A percentile compares a stretch with the other conserved stretches of the same genome.
These are phyloP conservation scores for Bothrops jararaca DNA, from an alignment of 2,113 vertebrate genomes.

Conservation along the genomic window DNA sequence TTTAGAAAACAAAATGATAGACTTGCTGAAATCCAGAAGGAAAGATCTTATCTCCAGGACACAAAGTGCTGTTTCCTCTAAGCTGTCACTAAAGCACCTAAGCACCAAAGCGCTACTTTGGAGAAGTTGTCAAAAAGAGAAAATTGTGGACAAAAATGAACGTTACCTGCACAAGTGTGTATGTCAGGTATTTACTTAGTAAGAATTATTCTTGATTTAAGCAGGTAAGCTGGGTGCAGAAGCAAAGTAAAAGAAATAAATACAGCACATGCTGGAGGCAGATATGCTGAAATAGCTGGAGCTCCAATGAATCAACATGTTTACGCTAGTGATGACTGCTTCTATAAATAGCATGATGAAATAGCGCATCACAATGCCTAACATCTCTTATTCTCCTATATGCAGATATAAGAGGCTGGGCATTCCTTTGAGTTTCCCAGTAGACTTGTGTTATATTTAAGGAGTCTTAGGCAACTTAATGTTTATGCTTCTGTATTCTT, in stretches of 20 bases:
- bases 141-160: background rate
- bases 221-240: background rate
- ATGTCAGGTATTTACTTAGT: background rate
- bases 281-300: slow-evolving; percentile 15
- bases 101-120: background rate
- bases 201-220: background rate
- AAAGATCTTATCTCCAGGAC: background rate
- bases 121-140: background rate
- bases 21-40: background rate
- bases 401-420: background rate
- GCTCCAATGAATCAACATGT: slow-evolving; percentile 4
- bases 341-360: slow-evolving; percentile 20
- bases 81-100: background rate
- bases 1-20: background rate
- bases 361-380: background rate
- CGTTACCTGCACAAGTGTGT: background rate
- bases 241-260: slow-evolving; percentile 6
- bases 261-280: slow-evolving; percentile 3
- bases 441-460: background rate
- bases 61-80: background rate
- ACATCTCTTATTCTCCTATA: background rate
- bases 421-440: background rate
- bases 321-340: background rate
- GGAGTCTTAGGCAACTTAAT: background rate
- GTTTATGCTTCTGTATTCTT: background rate